These are phyloP conservation scores for Gorsachius goisagi DNA, from an alignment of 2,113 vertebrate species.

Conservation along the genomic window DNA sequence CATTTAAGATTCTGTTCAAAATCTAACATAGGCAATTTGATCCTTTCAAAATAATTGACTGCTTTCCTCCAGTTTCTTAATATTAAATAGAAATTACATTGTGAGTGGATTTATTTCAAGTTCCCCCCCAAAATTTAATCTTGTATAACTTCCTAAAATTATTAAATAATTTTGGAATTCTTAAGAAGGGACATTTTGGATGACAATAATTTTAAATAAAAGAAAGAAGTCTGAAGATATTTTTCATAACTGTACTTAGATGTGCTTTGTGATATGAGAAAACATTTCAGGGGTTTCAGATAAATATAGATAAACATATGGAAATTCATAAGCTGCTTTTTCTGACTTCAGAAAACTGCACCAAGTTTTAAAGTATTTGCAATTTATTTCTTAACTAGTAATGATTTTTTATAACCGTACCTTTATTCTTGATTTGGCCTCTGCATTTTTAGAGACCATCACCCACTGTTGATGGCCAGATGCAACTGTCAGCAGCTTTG, in stretches of 20 bases:
- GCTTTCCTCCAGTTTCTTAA: neutral
- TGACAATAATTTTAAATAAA: neutral
- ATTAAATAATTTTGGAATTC: neutral
- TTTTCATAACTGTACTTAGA: neutral
- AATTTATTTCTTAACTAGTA: neutral
- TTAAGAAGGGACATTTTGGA: neutral
- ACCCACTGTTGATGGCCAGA: neutral
- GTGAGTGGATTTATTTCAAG: neutral
- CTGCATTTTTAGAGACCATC: neutral
- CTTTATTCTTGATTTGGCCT: neutral
- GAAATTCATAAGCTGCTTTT: neutral
- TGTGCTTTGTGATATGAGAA: neutral
- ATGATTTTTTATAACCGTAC: neutral
- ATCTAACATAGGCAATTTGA: neutral
- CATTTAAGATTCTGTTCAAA: neutral
- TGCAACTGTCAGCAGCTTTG: neutral
- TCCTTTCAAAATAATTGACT: neutral
- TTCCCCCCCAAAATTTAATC: rapidly evolving
- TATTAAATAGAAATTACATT: neutral
- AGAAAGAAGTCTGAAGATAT: neutral
- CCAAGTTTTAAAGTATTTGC: neutral
- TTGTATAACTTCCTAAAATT: neutral
- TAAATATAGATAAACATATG: neutral
- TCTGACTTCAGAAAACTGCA: neutral
- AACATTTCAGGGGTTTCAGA: neutral